Conservation (phyloP, 2,113 vertebrate species). For the Burhinus oedicnemus region DNA sequence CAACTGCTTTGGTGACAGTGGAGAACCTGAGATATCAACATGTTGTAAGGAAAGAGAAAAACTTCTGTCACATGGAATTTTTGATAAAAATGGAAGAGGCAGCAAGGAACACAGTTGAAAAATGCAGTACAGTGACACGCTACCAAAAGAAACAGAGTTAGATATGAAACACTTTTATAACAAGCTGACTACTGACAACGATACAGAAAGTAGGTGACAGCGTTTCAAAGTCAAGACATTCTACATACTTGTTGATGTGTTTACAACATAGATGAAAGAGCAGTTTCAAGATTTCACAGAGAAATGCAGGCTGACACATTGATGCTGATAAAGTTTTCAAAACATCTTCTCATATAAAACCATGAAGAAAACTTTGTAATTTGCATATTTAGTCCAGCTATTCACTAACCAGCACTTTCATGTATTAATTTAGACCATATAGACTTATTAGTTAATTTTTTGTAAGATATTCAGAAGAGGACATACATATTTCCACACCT, state of each 20-base stretch:
- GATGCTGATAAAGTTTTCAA: slow-evolving; percentile 67
- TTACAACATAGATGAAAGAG: slow-evolving; percentile 76
- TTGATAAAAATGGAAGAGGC: slow-evolving; percentile 65
- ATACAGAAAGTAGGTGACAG: slow-evolving; percentile 74
- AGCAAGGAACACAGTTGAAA: slow-evolving; percentile 47
- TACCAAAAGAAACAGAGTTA: slow-evolving; percentile 65
- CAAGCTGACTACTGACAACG: slow-evolving; percentile 71
- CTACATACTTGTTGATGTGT: slow-evolving; percentile 76
- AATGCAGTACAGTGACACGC: slow-evolving; percentile 27
- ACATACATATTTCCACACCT: background rate
- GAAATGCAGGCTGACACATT: slow-evolving; percentile 53
- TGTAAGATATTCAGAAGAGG: background rate
- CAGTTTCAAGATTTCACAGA: slow-evolving; percentile 62
- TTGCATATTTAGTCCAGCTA: slow-evolving; percentile 61
- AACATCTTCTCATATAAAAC: slow-evolving; percentile 40
- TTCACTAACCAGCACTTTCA: background rate
- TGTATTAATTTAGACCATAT: background rate
- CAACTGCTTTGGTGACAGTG: slow-evolving; percentile 46
- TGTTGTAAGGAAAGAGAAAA: slow-evolving; percentile 44
- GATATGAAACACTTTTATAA: slow-evolving; percentile 69
- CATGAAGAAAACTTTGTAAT: slow-evolving; percentile 63
- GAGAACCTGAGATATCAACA: slow-evolving; percentile 53
- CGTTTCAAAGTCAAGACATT: slow-evolving; percentile 74
- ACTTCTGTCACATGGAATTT: slow-evolving; percentile 57
- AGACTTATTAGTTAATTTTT: background rate